Evolutionary conservation across 2,113 vertebrate genomes (phyloP).

Genomic region (Alexandromys fortis): DNA sequence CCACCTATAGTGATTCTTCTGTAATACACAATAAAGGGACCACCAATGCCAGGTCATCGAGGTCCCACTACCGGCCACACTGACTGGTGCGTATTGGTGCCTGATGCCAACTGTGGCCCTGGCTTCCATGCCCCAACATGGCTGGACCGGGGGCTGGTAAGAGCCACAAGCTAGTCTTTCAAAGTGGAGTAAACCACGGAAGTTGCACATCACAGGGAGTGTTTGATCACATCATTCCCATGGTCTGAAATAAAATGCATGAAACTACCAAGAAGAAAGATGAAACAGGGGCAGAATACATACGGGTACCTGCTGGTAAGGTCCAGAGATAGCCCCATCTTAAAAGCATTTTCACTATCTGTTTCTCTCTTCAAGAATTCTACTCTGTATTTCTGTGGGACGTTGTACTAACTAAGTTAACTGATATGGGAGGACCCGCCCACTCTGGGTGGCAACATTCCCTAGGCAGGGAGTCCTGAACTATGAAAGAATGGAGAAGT

Average conservation of each 20-base stretch:
- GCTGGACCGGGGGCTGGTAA: neutral
- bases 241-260: conserved; percentile 11
- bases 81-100: neutral
- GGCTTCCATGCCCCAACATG: neutral
- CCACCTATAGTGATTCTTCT: neutral
- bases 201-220: neutral
- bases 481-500: neutral
- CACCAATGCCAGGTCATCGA: neutral
- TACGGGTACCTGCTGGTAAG: neutral
- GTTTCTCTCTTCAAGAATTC: conserved; percentile 29
- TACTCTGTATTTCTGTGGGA: neutral
- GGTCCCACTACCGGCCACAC: neutral
- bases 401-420: neutral
- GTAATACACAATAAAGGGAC: neutral
- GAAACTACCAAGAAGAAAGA: conserved; percentile 1
- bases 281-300: neutral
- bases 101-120: neutral
- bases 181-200: neutral
- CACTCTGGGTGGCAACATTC: neutral
- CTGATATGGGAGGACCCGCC: neutral
- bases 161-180: neutral
- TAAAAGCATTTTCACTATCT: neutral
- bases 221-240: neutral
- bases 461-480: neutral
- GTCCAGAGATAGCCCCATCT: neutral